Percentiles rank a stretch among this genome's conserved stretches.
Conservation (phyloP, 2,888 invertebrate species). For the Pollenia labialis region DNA sequence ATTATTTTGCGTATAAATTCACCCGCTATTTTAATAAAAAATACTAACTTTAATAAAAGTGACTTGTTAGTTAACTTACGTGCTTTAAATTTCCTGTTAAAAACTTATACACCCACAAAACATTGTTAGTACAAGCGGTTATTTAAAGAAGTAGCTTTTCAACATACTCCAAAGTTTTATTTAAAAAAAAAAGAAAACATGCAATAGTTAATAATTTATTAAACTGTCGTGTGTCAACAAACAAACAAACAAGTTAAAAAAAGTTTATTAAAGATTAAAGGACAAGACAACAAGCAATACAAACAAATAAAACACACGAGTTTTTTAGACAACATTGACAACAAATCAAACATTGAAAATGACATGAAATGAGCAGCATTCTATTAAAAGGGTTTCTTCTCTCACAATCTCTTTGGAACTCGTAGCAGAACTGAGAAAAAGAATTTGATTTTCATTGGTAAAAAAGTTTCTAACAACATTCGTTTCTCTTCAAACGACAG, state of each 20-base stretch:
- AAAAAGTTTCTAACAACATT: neutral
- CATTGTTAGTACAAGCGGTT: conserved; percentile 30
- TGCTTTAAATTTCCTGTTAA: neutral
- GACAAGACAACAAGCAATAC: conserved; percentile 67
- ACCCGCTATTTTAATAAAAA: neutral
- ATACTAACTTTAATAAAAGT: neutral
- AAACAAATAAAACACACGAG: conserved; percentile 30
- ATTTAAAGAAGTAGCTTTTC: neutral
- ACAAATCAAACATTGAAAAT: conserved; percentile 29
- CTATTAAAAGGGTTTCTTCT: neutral
- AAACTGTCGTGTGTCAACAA: conserved; percentile 77
- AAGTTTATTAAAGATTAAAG: conserved; percentile 61
- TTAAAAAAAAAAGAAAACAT: neutral
- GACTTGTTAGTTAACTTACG: conserved; percentile 29
- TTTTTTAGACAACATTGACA: conserved; percentile 25
- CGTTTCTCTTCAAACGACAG: conserved; percentile 64
- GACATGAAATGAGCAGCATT: conserved; percentile 45
- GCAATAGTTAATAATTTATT: conserved; percentile 79
- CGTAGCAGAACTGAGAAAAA: neutral
- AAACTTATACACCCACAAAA: neutral
- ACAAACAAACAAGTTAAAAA: conserved; percentile 64
- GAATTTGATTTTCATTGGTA: conserved; percentile 50
- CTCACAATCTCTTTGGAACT: conserved; percentile 7
- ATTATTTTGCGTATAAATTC: too few relatives aligned
- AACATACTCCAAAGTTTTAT: neutral